Conservation (phyloP, 2,797 vertebrate genomes). For the Brotogeris chrysoptera region DNA sequence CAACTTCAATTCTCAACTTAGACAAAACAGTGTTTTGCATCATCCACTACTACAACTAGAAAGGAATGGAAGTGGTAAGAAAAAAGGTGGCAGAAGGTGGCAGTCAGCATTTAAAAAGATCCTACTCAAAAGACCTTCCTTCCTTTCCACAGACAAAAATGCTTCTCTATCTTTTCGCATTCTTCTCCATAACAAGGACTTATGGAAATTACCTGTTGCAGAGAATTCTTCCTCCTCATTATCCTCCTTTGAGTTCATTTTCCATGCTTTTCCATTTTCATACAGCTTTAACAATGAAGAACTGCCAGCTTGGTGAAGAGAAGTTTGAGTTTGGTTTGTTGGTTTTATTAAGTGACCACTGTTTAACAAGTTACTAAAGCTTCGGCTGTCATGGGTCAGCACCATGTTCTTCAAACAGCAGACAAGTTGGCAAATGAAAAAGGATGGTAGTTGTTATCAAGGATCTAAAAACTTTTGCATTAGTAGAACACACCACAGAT, state of each 20-base stretch:
- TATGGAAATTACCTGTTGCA: constrained; percentile 31
- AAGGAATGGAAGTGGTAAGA: neutral
- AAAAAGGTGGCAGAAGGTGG: neutral
- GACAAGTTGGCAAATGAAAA: neutral
- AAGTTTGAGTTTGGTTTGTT: neutral
- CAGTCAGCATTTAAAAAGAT: neutral
- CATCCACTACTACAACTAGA: neutral
- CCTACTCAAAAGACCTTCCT: neutral
- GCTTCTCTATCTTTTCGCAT: neutral
- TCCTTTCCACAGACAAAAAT: neutral
- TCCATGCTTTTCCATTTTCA: neutral
- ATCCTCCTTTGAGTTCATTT: neutral
- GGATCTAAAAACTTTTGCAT: neutral
- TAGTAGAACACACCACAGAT: neutral
- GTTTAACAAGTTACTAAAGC: neutral
- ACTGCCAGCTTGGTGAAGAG: neutral
- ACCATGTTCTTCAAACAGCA: neutral
- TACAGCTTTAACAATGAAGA: neutral
- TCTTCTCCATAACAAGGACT: neutral
- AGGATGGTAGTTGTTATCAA: neutral
- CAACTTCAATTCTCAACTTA: neutral
- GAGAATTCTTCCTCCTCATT: neutral
- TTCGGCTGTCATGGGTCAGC: neutral
- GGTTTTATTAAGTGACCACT: neutral
- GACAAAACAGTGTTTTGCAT: neutral